Base-by-base conservation (phyloP, 1,140 invertebrate species). In the Tetragonula clypearis region DNA sequence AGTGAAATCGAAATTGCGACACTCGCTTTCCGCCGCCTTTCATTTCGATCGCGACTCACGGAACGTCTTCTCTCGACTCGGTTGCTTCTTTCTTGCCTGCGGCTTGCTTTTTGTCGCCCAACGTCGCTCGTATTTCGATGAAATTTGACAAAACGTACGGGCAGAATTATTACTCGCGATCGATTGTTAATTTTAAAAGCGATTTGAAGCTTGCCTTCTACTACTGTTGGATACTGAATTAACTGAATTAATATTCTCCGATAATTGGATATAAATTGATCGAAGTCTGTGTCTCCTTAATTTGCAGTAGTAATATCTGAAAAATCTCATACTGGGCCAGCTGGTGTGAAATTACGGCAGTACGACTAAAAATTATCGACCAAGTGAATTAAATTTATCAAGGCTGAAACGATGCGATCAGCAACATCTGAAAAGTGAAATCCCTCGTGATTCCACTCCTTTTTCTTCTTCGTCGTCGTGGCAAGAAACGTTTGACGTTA, bases 1-100 rank as follows among this genome's bases (percentile, higher is more conserved):
- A 87, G 81, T 84, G 85, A 86, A 86, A 86, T 84, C 85, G 85
- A 78, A 77, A 78, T 86, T 83, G 68, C 84, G 84, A 85, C 71
- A 85, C 78, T 60, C 84, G 69, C 26, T 75, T 69, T 68, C 49
- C 62, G 26, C 15, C 69, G 58, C 21, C 60, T 65, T 56, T 84
- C 81, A 41, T 78, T 78, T 72, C 68, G 26, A 17, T 19, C 58
- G 19, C 35, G 8, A 8, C 4, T 3, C 23, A 1, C 23, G 60
- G 19, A 49, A 30, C 69, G 60, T 81, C 79, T 71, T 62, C 69
- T 66, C 21, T 49, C 41, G 0, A 14, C 15, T 23, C 17, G 41
- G 62, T 1, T 0, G 60, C 60, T n/a, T 62, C 8, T 11, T 30
- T 30, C 30, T 62, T 14, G 60, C 60, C 3, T 5, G 60, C 11